phyloP scores from a whole-genome alignment of 2,888 invertebrate species.

The Rhogogaster chlorosoma region DNA sequence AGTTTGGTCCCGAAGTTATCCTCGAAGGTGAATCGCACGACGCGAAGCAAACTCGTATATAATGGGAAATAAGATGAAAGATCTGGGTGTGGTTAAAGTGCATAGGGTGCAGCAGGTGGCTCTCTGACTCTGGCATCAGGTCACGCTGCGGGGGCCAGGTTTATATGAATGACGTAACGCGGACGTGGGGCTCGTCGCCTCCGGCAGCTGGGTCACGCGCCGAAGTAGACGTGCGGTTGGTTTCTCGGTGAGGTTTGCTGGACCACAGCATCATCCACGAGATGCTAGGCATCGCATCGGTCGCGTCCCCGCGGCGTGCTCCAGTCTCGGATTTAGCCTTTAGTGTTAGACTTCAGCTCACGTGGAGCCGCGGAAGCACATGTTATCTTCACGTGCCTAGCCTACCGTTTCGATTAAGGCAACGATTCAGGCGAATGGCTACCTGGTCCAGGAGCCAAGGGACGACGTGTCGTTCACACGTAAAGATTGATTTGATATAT shows the following conservation, averaged over 20 bases:
- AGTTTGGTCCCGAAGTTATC: not conserved
- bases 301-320: constrained; percentile 18
- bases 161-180: constrained; percentile 69
- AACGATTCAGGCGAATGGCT: not conserved
- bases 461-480: constrained; percentile 32
- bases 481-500: constrained; percentile 17
- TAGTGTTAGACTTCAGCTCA: constrained; percentile 42
- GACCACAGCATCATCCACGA: constrained; percentile 41
- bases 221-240: constrained; percentile 53
- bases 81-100: constrained; percentile 9
- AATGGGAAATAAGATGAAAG: not conserved
- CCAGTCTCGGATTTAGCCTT: constrained; percentile 28
- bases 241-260: constrained; percentile 4
- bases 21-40: not conserved
- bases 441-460: constrained; percentile 11
- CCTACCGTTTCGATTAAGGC: constrained; percentile 30
- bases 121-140: constrained; percentile 56
- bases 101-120: constrained; percentile 56
- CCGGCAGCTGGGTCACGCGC: constrained; percentile 76
- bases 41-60: not conserved
- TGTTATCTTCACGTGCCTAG: constrained; percentile 39
- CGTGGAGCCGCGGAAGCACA: constrained; percentile 32
- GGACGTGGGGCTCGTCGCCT: constrained; percentile 69
- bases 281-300: not conserved
- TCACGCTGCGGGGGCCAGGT: constrained; percentile 58